Base-by-base conservation (phyloP, 2,888 invertebrate genomes). In the Ochropleura leucogaster region DNA sequence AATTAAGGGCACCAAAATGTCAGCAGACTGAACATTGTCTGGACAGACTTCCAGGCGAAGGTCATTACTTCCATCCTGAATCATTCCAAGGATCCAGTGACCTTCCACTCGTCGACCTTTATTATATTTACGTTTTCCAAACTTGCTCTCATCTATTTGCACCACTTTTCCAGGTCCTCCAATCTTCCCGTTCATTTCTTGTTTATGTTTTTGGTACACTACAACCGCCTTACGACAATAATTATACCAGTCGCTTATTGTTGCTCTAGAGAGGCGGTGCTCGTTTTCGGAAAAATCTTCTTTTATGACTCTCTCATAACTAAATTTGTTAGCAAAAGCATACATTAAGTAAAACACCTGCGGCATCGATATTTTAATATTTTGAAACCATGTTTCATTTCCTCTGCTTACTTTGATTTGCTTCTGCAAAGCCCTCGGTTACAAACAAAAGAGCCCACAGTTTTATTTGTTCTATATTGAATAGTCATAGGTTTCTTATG, bases 1-100 rank as follows among this genome's bases (percentile, higher is more conserved):
- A 18, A 68, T 47, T 9, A 68, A 59, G 59, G 59, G 68, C 68
- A 68, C 20, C 60, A 69, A n/a, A 46, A 44, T n/a, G 5, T 55
- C 53, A 16, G 44, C 14, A 1, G 53, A 14, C 2, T 3, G 51
- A n/a, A 42, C 42, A 53, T 66, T 40, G 49, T n/a, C 66, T 53
- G 51, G 51, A 42, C 66, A 66, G 42, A 66, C 40, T 66, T 67
- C 53, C 10, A 67, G 20, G 8, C 53, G 67, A 16, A 44, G 53
- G 44, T 65, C 47, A 6, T 65, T 18, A 4, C 64, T 65, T 5
- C 63, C 46, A 64, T 64, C 46, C 16, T 64, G 0, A 9, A 64
- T 64, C 63, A 64, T 64, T 6, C 46, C 47, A 9, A 49, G 30
- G 30, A 65, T 30, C 64, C 65, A 65, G 4, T 18, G 65, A 1